These are phyloP conservation scores for Tetragnatha versicolor DNA, from an alignment of 1,140 invertebrate species.

Conservation along the genomic window DNA sequence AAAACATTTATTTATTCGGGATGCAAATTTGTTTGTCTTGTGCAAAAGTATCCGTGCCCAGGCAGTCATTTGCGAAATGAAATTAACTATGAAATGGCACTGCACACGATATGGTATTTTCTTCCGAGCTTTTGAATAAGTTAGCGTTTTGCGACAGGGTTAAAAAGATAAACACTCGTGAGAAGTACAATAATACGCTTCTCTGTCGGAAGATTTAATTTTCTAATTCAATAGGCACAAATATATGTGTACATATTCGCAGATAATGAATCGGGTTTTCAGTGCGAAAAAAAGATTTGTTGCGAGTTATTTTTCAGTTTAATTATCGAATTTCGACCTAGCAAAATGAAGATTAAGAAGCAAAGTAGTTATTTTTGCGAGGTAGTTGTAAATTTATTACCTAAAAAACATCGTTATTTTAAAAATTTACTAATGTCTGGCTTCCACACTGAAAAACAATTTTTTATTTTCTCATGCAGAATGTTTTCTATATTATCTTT, in stretches of 20 bases:
- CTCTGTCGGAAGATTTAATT: slow-evolving; percentile 20
- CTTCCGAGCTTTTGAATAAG: background rate
- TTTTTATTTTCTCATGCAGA: too few relatives aligned
- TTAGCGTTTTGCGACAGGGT: background rate
- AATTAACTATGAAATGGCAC: slow-evolving; percentile 27
- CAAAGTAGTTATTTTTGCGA: too few relatives aligned
- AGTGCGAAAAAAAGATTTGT: background rate
- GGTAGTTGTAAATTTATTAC: too few relatives aligned
- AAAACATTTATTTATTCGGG: slow-evolving; percentile 39
- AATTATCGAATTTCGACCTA: too few relatives aligned
- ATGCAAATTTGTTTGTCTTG: slow-evolving; percentile 21
- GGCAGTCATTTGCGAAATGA: slow-evolving; percentile 25
- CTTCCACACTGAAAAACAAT: too few relatives aligned
- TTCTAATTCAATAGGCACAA: slow-evolving; percentile 3
- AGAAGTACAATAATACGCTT: slow-evolving; percentile 11
- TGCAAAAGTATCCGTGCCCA: background rate
- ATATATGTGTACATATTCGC: slow-evolving; percentile 17
- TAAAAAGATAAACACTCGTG: slow-evolving; percentile 23
- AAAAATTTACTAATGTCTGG: too few relatives aligned
- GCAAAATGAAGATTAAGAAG: too few relatives aligned
- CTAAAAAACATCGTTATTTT: too few relatives aligned
- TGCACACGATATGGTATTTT: slow-evolving; percentile 13
- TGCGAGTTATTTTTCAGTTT: too few relatives aligned
- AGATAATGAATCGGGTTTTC: background rate
- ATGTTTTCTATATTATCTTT: too few relatives aligned